Conservation (phyloP, 2,888 invertebrate genomes). For the Sylvicola cinctus region DNA sequence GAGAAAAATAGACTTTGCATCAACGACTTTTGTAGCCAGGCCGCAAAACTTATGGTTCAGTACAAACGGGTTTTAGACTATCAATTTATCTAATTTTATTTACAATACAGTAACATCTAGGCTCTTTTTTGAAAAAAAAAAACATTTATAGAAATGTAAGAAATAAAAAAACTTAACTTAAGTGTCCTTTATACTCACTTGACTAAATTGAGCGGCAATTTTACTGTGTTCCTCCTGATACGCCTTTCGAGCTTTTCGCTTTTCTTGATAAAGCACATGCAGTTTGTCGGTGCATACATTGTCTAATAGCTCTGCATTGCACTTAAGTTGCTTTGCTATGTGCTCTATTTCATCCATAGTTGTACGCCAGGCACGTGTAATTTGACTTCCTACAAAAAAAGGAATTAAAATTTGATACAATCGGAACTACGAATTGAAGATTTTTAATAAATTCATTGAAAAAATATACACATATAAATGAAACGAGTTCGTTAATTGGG, state of each 20-base stretch:
- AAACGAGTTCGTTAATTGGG: no score
- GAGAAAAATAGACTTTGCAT: no score
- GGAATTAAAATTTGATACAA: conserved; percentile 1
- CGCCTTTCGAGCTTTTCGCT: conserved; percentile 63
- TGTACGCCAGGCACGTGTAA: conserved; percentile 55
- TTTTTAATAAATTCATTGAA: conserved; percentile 4
- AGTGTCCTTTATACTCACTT: no score
- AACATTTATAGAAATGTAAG: no score
- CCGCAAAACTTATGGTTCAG: no score
- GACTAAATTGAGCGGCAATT: conserved; percentile 58
- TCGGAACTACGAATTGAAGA: conserved; percentile 4
- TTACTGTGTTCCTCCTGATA: conserved; percentile 80
- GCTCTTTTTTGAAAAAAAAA: no score
- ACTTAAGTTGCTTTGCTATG: conserved; percentile 57
- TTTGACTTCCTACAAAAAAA: conserved; percentile 33
- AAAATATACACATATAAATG: no score
- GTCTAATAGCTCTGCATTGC: conserved; percentile 72
- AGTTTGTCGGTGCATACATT: conserved; percentile 65
- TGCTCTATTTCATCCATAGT: conserved; percentile 81
- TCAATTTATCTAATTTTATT: no score
- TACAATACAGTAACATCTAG: no score
- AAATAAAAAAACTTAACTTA: no score
- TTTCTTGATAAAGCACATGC: conserved; percentile 61
- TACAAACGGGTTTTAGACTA: no score
- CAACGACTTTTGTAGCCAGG: no score